Base-by-base conservation (phyloP, 2,113 vertebrate genomes). In the Cinclus mexicanus region DNA sequence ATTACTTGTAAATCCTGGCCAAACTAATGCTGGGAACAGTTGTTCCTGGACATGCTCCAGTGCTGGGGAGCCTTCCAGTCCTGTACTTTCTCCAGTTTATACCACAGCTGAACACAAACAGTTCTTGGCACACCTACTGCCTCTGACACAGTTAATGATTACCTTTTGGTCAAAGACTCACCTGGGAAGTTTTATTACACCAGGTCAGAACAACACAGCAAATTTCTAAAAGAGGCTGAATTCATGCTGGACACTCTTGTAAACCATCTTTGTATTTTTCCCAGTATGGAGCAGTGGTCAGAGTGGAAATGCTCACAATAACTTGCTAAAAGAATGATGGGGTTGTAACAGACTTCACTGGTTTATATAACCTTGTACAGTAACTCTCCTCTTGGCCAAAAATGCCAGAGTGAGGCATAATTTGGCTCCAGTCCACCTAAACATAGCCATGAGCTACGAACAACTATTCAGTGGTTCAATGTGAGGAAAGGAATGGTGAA, bases 91-190 rank as follows among this genome's bases (percentile, higher is more conserved):
- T 56, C 47, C 87, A 76, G 26, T 37, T 82, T 75, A 21, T 79
- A 25, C 8, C 13, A 9, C 23, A 78, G 69, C 81, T 70, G 33
- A 49, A 46, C 35, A 24, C 47, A 92, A 90, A 86, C 46, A 86
- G 55, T 25, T 86, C 47, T 77, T 86, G 76, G 88, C 47, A 89
- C 35, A 86, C 12, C 12, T 55, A 17, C 12, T 33, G 25, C 52
- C 35, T 93, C 70, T 80, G 50, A 50, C 67, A 63, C 61, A 93
- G 85, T 94, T 95, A 95, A 95, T 94, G 8, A 88, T 92, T 95
- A 82, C 14, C 56, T 90, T 80, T 86, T 55, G 16, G 68, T 74
- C 63, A 83, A 83, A 80, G 71, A 74, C 59, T 86, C 2, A 3
- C n/a, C 50, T 70, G 55, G 42, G 39, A 86, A 92, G 39, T 0